Conservation (phyloP, 30 jellyfish, hydroid and myxozoan genomes). For the Sanderia malayensis region DNA sequence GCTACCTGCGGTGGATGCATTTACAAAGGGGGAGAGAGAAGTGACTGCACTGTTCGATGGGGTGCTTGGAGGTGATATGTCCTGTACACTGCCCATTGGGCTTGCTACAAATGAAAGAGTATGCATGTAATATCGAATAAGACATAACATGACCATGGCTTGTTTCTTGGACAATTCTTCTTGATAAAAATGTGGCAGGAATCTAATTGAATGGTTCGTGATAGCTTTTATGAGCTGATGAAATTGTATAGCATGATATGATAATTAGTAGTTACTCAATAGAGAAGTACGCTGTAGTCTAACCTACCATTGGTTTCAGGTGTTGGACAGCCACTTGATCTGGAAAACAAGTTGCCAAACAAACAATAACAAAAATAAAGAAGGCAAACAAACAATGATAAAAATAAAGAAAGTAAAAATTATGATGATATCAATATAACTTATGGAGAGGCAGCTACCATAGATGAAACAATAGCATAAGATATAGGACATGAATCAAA, state of each 20-base stretch:
- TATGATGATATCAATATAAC: too few species aligned
- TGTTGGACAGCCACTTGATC: slow-evolving; percentile 70
- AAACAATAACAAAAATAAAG: background rate
- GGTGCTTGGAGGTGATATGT: slow-evolving; percentile 95
- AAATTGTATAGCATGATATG: too few species aligned
- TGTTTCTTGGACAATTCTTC: too few species aligned
- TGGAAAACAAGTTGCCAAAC: too few species aligned
- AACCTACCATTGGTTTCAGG: slow-evolving; percentile 62
- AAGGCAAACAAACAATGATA: background rate
- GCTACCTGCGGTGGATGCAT: slow-evolving; percentile 45
- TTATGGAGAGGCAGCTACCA: background rate
- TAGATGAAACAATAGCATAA: background rate
- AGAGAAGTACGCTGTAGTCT: too few species aligned
- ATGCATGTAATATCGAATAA: too few species aligned
- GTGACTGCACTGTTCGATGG: slow-evolving; percentile 83
- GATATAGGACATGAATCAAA: background rate
- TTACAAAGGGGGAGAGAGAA: slow-evolving; percentile 67
- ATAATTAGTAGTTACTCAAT: too few species aligned
- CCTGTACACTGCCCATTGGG: slow-evolving; percentile 85
- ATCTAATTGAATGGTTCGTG: too few species aligned
- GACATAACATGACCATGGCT: too few species aligned
- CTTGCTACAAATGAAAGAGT: slow-evolving; percentile 30
- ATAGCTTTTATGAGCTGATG: too few species aligned
- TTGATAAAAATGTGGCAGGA: too few species aligned
- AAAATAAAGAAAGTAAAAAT: too few species aligned